These are phyloP conservation scores for Halcyon smyrnensis DNA, from an alignment of 2,797 vertebrate genomes.

Conservation along the genomic window DNA sequence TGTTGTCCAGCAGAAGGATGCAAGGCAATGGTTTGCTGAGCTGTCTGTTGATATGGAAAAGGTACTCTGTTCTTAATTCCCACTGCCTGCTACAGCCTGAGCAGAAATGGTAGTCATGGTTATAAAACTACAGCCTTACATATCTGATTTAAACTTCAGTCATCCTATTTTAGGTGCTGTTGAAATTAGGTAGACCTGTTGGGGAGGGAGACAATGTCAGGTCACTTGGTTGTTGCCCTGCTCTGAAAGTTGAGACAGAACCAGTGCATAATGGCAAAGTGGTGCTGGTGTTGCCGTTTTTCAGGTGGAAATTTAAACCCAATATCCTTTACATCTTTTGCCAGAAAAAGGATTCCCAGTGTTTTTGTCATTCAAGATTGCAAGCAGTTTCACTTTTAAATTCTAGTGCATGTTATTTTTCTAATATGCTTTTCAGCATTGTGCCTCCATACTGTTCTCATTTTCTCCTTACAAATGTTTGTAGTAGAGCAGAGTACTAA, in stretches of 20 bases:
- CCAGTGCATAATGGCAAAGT: background rate
- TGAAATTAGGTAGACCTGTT: background rate
- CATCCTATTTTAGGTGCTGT: background rate
- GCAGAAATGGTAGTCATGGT: background rate
- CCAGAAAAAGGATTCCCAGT: background rate
- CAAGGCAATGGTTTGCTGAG: conserved; percentile 98
- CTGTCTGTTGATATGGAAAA: conserved; percentile 99
- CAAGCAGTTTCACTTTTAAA: background rate
- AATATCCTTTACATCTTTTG: background rate
- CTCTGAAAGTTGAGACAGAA: background rate
- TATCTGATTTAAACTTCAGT: background rate
- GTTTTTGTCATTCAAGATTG: background rate
- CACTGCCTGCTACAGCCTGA: background rate
- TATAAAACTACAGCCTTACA: background rate
- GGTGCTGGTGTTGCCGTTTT: background rate
- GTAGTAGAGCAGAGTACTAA: background rate
- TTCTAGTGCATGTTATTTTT: background rate
- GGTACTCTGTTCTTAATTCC: conserved; percentile 79
- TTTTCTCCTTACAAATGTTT: background rate
- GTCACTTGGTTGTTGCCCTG: background rate
- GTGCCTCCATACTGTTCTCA: background rate
- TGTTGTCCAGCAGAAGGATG: conserved; percentile 99
- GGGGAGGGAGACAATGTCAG: background rate
- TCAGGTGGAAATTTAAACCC: background rate
- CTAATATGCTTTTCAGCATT: background rate